Conservation (phyloP, 2,888 invertebrate genomes). For the Volucella zonaria region DNA sequence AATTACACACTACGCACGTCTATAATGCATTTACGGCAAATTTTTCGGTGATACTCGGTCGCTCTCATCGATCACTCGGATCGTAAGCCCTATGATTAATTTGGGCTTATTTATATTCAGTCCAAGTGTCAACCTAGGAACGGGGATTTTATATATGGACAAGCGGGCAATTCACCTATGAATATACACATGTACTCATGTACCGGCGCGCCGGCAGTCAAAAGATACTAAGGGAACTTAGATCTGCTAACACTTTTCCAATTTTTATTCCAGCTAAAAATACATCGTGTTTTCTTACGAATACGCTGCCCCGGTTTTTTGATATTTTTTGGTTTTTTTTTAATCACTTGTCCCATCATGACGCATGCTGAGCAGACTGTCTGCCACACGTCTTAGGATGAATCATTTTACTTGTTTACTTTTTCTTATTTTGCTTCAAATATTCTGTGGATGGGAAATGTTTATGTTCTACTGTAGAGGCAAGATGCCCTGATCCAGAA, state of each 20-base stretch:
- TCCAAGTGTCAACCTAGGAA: constrained; percentile 6
- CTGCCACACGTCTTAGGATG: constrained; percentile 34
- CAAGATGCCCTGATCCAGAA: background rate
- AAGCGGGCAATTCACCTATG: background rate
- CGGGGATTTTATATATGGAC: constrained; percentile 10
- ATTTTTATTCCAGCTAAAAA: too few relatives aligned
- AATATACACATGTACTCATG: background rate
- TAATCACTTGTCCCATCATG: constrained; percentile 10
- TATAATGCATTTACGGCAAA: constrained; percentile 10
- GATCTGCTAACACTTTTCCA: too few relatives aligned
- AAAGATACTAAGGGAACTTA: background rate
- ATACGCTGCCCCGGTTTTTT: constrained; percentile 12
- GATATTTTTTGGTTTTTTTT: background rate
- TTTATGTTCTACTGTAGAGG: background rate
- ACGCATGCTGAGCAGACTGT: constrained; percentile 36
- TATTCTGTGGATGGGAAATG: background rate
- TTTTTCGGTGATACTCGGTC: background rate
- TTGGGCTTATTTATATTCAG: constrained; percentile 43
- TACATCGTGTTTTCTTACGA: background rate
- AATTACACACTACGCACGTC: constrained; percentile 9
- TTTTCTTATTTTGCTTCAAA: background rate
- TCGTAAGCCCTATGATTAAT: constrained; percentile 37
- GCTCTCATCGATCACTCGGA: constrained; percentile 10
- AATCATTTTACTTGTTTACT: background rate
- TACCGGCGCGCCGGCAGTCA: too few relatives aligned